Evolutionary conservation across 2,113 vertebrate species (phyloP).

Genomic region (Ptyas mucosa): DNA sequence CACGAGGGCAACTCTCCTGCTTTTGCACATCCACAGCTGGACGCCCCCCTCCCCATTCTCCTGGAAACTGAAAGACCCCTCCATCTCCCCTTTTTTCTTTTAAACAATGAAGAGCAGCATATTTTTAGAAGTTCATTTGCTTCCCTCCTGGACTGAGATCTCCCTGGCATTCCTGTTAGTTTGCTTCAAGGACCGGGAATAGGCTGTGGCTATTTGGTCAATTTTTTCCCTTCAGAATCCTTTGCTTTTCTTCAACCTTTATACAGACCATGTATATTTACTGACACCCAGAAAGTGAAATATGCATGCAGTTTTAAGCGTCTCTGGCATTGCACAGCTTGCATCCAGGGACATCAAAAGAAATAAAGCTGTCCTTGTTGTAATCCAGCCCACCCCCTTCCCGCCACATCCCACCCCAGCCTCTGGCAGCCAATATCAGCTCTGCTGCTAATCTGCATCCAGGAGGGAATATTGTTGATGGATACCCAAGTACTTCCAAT

Average conservation of each 20-base stretch:
- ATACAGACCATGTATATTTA: constrained; percentile 11
- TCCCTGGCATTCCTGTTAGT: constrained; percentile 36
- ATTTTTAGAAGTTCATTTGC: constrained; percentile 50
- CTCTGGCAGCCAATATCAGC: constrained; percentile 31
- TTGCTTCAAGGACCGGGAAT: constrained; percentile 34
- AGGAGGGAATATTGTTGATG: constrained; percentile 35
- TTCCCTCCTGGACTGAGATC: constrained; percentile 30
- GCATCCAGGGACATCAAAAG: constrained; percentile 31
- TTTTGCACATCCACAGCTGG: neutral
- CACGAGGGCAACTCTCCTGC: neutral
- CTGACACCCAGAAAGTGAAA: neutral
- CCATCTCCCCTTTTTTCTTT: neutral
- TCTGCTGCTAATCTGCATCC: constrained; percentile 46
- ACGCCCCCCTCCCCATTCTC: neutral
- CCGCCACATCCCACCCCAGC: constrained; percentile 39
- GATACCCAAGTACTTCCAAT: constrained; percentile 39
- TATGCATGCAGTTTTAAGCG: neutral
- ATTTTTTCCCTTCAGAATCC: constrained; percentile 43
- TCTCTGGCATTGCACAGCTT: constrained; percentile 26
- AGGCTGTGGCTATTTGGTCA: constrained; percentile 42
- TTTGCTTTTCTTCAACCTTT: constrained; percentile 48
- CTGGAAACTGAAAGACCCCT: constrained; percentile 41
- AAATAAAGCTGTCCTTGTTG: constrained; percentile 29
- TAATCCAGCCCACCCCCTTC: constrained; percentile 40
- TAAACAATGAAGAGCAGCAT: constrained; percentile 34